Base-by-base conservation (phyloP, 2,888 invertebrate genomes). In the Rhopalosiphum nymphaeae region DNA sequence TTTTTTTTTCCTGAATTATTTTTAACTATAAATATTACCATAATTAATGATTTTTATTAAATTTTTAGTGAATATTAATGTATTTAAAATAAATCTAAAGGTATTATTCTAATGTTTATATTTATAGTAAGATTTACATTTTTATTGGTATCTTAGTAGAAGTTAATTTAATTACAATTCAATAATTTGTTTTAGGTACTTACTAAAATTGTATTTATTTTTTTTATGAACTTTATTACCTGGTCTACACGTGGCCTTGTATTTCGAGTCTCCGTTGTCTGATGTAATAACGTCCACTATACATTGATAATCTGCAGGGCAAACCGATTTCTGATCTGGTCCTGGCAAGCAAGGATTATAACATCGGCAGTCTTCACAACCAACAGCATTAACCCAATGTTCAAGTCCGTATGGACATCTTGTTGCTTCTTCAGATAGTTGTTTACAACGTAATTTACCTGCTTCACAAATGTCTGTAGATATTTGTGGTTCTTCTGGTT, bases 361-460 rank as follows among this genome's bases (percentile, higher is more conserved):
- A 95, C 98, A 98, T 61, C 96, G 96, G 96, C 98, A 98, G 78
- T 97, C 96, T 95, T 97, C 97, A 96, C 98, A 98, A 86, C 97
- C 97, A 87, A 96, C 95, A 92, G 96, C 95, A 95, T 97, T 97
- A 0, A 97, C 96, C 95, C 96, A 97, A 46, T 97, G 97, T 94
- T 97, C 97, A 4, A 97, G 96, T 16, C 98, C 98, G 95, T 97
- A 98, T 10, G 97, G 97, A 96, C 98, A 98, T 26, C 91, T 78
- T 10, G 86, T 87, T 57, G 92, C 36, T 85, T 91, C 98, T 95
- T 97, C 97, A 46, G 97, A 96, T 88, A 96, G 96, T 95, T 96
- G 97, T 78, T 95, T 96, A 92, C 96, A 96, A 95, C 98, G 98
- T 89, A 96, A 61, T 94, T 96, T 94, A 96, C 96, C 7, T 91